Evolutionary conservation across 2,113 vertebrate genomes (phyloP).

Genomic region (Oostethus manadensis): DNA sequence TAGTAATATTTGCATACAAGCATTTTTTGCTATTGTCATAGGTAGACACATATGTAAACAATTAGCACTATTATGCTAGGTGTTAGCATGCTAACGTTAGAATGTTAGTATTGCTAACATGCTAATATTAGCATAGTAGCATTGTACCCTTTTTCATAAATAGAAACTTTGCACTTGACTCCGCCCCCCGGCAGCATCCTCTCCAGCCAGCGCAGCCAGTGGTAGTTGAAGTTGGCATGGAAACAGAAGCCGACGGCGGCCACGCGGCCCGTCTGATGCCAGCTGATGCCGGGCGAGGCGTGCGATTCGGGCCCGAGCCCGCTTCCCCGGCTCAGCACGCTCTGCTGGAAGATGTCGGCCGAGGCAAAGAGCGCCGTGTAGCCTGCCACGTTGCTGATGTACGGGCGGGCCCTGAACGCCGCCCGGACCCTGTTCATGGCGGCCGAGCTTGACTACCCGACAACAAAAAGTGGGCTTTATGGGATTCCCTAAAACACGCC

Average conservation of each 20-base stretch:
- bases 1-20: too few relatives aligned
- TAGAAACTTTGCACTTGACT: too few relatives aligned
- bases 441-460: too few relatives aligned
- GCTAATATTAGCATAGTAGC: too few relatives aligned
- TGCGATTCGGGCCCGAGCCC: neutral
- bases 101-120: too few relatives aligned
- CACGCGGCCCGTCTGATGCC: constrained; percentile 69
- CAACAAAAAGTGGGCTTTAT: too few relatives aligned
- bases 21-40: too few relatives aligned
- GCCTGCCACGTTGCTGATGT: constrained; percentile 70
- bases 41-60: too few relatives aligned
- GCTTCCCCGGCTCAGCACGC: constrained; percentile 42
- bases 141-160: too few relatives aligned
- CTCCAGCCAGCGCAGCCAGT: constrained; percentile 75
- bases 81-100: too few relatives aligned
- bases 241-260: constrained; percentile 75
- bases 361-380: constrained; percentile 75
- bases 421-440: constrained; percentile 65
- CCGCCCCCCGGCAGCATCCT: constrained; percentile 66
- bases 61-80: too few relatives aligned
- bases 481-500: too few relatives aligned
- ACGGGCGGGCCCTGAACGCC: constrained; percentile 68
- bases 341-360: constrained; percentile 77
- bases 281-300: constrained; percentile 44
- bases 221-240: constrained; percentile 79